These are phyloP conservation scores for Sarcophaga bullata DNA, from an alignment of 1,140 invertebrate genomes.

Conservation along the genomic window DNA sequence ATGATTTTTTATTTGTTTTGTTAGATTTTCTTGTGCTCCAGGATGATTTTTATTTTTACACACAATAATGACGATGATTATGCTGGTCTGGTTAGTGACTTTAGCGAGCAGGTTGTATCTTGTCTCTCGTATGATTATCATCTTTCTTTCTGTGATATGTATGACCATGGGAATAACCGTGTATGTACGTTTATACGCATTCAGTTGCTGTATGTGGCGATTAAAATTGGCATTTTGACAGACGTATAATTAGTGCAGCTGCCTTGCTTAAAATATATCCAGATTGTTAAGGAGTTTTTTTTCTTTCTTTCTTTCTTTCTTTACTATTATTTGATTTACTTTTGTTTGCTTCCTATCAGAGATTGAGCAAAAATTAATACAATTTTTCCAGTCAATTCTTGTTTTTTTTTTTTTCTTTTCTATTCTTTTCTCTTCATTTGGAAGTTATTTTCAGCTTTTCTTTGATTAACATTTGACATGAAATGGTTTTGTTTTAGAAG, in stretches of 20 bases:
- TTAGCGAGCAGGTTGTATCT: neutral
- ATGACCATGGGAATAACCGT: slow-evolving; percentile 5
- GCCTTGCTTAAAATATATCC: slow-evolving; percentile 24
- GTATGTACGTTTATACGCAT: neutral
- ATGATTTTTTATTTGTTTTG: neutral
- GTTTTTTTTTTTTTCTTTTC: neutral
- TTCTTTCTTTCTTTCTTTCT: neutral
- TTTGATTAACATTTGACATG: slow-evolving; percentile 40
- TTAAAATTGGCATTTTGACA: slow-evolving; percentile 47
- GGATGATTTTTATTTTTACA: neutral
- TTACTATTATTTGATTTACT: slow-evolving; percentile 11
- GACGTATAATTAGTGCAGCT: slow-evolving; percentile 45
- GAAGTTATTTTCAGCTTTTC: neutral
- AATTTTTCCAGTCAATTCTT: neutral
- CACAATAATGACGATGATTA: neutral
- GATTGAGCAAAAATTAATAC: slow-evolving; percentile 25
- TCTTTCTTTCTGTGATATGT: neutral
- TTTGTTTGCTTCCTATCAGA: neutral
- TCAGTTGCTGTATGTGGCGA: slow-evolving; percentile 37
- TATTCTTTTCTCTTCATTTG: too few relatives aligned
- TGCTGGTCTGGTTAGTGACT: neutral
- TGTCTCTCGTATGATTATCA: slow-evolving; percentile 10
- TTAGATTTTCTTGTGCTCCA: neutral
- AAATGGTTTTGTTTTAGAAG: slow-evolving; percentile 31
- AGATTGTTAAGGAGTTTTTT: slow-evolving; percentile 7